phyloP scores from a whole-genome alignment of 1,140 invertebrate genomes.

The Papilio helenus region DNA sequence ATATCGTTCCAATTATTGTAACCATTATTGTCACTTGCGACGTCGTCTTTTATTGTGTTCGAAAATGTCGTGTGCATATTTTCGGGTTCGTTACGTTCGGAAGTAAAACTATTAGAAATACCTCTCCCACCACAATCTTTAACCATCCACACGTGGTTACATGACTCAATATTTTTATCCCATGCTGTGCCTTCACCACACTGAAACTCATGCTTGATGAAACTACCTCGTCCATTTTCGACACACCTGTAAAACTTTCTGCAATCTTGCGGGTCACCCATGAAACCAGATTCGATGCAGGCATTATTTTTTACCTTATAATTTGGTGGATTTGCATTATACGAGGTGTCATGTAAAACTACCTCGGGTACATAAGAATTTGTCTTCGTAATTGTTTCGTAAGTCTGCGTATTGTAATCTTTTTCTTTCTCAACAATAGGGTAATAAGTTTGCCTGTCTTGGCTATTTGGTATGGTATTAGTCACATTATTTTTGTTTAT shows the following conservation, averaged over 20 bases:
- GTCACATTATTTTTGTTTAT: neutral
- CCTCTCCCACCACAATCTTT: slow-evolving; percentile 66
- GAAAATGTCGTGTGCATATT: slow-evolving; percentile 43
- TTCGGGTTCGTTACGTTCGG: slow-evolving; percentile 32
- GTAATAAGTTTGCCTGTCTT: slow-evolving; percentile 31
- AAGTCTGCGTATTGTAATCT: slow-evolving; percentile 29
- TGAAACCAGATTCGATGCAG: slow-evolving; percentile 83
- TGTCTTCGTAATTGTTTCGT: slow-evolving; percentile 28
- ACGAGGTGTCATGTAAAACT: slow-evolving; percentile 25
- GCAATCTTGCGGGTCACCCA: slow-evolving; percentile 84
- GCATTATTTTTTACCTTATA: slow-evolving; percentile 45
- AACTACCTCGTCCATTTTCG: slow-evolving; percentile 84
- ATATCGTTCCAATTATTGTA: slow-evolving; percentile 43
- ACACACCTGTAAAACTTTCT: slow-evolving; percentile 88
- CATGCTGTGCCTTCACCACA: slow-evolving; percentile 88
- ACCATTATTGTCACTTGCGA: slow-evolving; percentile 42
- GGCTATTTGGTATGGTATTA: neutral
- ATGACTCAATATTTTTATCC: slow-evolving; percentile 84
- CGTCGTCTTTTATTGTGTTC: slow-evolving; percentile 42
- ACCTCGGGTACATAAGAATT: neutral
- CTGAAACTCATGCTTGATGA: slow-evolving; percentile 84
- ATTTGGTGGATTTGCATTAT: slow-evolving; percentile 36
- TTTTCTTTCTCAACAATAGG: slow-evolving; percentile 18
- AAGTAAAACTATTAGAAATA: slow-evolving; percentile 32
- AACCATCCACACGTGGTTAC: slow-evolving; percentile 85